Percentiles rank a stretch among this genome's conserved stretches.
Conservation (phyloP, 2,797 vertebrate species). For the Lemur catta region DNA sequence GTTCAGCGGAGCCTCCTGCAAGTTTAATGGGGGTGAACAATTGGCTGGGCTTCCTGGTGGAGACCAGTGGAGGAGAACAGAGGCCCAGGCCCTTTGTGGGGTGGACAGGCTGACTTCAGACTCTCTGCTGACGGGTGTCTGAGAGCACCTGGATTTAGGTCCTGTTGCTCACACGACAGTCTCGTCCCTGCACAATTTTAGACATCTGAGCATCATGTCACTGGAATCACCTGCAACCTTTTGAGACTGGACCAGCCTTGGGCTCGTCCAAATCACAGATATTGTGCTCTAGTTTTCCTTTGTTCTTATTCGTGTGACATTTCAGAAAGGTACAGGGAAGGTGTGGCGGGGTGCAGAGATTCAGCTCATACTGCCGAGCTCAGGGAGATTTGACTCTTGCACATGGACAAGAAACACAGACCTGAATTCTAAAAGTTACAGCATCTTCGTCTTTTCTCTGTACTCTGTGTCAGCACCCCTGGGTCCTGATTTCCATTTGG, state of each 20-base stretch:
- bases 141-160: neutral
- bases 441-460: neutral
- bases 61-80: neutral
- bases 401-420: neutral
- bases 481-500: neutral
- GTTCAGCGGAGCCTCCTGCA: slow-evolving; percentile 6
- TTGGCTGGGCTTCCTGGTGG: neutral
- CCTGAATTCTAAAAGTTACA: neutral
- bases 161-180: neutral
- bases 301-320: neutral
- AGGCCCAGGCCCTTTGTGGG: neutral
- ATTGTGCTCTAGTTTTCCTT: neutral
- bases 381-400: slow-evolving; percentile 40
- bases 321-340: neutral
- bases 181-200: neutral
- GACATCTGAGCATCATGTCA: neutral
- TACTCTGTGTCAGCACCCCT: neutral
- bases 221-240: neutral
- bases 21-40: neutral
- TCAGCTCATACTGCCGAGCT: neutral
- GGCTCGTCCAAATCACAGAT: neutral
- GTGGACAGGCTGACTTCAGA: neutral
- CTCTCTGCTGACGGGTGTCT: neutral
- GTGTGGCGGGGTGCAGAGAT: neutral
- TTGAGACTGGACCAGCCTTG: neutral